These are phyloP conservation scores for Enteromius viviparus DNA, from an alignment of 2,797 vertebrate genomes.

Conservation along the genomic window DNA sequence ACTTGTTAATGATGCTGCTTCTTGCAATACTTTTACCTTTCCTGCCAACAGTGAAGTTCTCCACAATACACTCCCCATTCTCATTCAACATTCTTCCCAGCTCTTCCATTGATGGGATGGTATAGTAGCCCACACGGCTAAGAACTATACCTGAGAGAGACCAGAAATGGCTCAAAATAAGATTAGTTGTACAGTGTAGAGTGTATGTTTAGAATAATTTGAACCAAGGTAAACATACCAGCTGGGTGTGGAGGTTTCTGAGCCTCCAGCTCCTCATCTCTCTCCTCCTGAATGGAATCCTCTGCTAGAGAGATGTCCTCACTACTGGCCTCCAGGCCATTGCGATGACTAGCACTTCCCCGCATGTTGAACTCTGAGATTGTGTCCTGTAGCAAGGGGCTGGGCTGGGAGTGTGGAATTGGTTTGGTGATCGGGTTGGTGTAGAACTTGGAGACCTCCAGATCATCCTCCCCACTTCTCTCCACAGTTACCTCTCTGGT, in stretches of 20 bases:
- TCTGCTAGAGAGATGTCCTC: conserved; percentile 89
- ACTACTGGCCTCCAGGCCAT: conserved; percentile 88
- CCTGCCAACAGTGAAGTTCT: conserved; percentile 92
- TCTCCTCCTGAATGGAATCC: conserved; percentile 88
- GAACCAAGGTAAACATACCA: conserved; percentile 72
- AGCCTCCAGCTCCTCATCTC: conserved; percentile 76
- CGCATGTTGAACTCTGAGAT: conserved; percentile 88
- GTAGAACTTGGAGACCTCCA: conserved; percentile 87
- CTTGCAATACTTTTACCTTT: conserved; percentile 78
- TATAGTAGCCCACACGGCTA: conserved; percentile 89
- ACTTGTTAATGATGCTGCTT: background rate
- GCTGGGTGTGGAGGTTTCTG: conserved; percentile 85
- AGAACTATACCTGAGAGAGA: conserved; percentile 84
- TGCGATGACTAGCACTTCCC: conserved; percentile 66
- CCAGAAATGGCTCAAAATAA: background rate
- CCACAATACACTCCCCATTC: conserved; percentile 85
- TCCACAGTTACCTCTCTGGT: conserved; percentile 73
- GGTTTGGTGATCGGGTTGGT: conserved; percentile 89
- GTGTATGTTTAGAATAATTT: background rate
- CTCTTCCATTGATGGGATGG: conserved; percentile 94
- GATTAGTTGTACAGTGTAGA: background rate
- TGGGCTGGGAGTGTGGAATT: conserved; percentile 79
- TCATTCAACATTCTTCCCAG: conserved; percentile 84
- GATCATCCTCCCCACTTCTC: conserved; percentile 75
- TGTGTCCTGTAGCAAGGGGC: conserved; percentile 83